phyloP scores from a whole-genome alignment of 2,888 invertebrate genomes.

The Drosophila koepferae region DNA sequence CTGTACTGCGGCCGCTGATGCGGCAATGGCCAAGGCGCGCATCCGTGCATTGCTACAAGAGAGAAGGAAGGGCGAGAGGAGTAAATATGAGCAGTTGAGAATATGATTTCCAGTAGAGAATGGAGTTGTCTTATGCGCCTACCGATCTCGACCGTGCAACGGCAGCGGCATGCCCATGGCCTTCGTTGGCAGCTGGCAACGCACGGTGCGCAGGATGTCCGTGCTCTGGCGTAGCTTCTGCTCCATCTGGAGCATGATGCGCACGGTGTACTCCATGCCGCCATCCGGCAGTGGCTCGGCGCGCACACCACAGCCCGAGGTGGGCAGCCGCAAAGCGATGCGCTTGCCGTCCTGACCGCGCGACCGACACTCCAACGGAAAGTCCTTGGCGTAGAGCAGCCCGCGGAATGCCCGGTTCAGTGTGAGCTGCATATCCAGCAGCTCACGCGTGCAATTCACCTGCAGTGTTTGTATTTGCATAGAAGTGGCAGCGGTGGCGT shows the following conservation, averaged over 20 bases:
- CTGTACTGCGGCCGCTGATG: conserved; percentile 36
- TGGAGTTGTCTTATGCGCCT: neutral
- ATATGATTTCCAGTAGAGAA: neutral
- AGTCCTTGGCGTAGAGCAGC: conserved; percentile 90
- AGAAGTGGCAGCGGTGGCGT: neutral
- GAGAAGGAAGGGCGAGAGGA: neutral
- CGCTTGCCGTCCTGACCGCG: conserved; percentile 86
- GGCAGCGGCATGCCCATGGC: conserved; percentile 82
- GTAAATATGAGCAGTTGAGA: neutral
- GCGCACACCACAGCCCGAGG: conserved; percentile 89
- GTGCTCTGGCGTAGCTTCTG: conserved; percentile 90
- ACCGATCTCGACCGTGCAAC: conserved; percentile 58
- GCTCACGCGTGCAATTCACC: conserved; percentile 88
- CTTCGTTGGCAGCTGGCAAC: conserved; percentile 86
- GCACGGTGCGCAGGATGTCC: conserved; percentile 89
- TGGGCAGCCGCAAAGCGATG: conserved; percentile 82
- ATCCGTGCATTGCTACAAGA: conserved; percentile 58
- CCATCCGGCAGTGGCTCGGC: conserved; percentile 86
- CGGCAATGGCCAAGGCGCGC: conserved; percentile 61
- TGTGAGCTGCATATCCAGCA: conserved; percentile 88
- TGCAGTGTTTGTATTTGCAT: conserved; percentile 86
- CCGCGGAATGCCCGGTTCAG: conserved; percentile 88
- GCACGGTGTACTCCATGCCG: conserved; percentile 88
- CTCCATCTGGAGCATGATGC: conserved; percentile 91
- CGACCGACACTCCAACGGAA: conserved; percentile 89